Base-by-base conservation (phyloP, 2,888 invertebrate species). In the Aelia acuminata region DNA sequence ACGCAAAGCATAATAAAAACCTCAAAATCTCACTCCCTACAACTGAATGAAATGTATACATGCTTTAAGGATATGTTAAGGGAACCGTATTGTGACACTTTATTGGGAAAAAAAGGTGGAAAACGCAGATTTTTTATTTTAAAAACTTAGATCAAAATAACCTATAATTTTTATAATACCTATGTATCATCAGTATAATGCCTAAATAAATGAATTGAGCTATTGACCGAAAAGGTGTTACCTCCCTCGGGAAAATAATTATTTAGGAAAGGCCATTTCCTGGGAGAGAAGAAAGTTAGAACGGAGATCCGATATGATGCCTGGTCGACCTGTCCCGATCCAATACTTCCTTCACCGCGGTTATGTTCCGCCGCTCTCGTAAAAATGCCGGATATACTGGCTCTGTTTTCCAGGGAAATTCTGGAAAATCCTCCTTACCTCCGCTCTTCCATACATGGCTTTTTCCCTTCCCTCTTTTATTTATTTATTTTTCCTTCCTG, bases 331-430 rank as follows among this genome's bases (percentile, higher is more conserved):
- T 35, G 18, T 35, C 63, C 35, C 18, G 31, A 70, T 70, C 63
- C 63, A 70, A 70, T 70, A 70, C 63, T 70, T 70, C 31, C 63
- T 70, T 70, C 63, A 70, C 63, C 63, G 35, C 63, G 35, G 63
- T 70, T 70, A 70, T 70, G 63, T 70, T 70, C 63, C 35, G 22
- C 63, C 31, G 35, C 63, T 70, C 63, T 70, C 63, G 63, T 70
- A 70, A 70, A 70, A 70, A 70, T 35, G 63, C 31, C 63, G 63
- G 63, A 70, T 70, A 35, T 70, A 70, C 63, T 70, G 63, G 63
- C 63, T 70, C 63, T 35, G 63, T 70, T 70, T 70, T 70, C 63
- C 63, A 35, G 31, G 63, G 63, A 70, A 70, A 70, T 70, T 70
- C 63, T 70, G 63, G 63, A 35, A 70, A 70, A 70, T 70, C 63